Evolutionary conservation across 2,888 invertebrate genomes (phyloP).

Genomic region (Arge pagana): DNA sequence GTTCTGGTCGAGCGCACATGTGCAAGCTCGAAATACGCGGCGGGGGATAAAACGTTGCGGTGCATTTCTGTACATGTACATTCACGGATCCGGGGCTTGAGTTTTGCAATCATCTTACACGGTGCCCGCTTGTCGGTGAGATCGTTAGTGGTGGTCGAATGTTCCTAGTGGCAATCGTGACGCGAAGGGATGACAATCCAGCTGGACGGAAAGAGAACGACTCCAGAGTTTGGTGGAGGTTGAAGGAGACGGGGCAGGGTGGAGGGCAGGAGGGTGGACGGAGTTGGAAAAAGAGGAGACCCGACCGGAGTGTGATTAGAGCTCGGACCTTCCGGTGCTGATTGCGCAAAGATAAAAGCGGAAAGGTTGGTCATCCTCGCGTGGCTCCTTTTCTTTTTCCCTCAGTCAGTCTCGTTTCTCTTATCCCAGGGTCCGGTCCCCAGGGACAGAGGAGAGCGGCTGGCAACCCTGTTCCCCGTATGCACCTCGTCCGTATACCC

Average conservation of each 20-base stretch:
- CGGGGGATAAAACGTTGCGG: constrained; percentile 18
- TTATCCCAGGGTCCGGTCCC: constrained; percentile 23
- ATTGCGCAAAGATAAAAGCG: constrained; percentile 51
- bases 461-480: constrained; percentile 8
- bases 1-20: constrained; percentile 13
- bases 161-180: not conserved
- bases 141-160: not conserved
- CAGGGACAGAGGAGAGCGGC: constrained; percentile 27
- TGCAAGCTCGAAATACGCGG: not conserved
- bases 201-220: not conserved
- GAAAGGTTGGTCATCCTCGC: constrained; percentile 3
- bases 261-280: too few species aligned
- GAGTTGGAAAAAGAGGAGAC: not conserved
- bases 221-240: not conserved
- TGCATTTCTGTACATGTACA: constrained; percentile 18
- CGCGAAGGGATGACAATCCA: not conserved
- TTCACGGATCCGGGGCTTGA: too few species aligned
- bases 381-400: constrained; percentile 24
- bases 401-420: constrained; percentile 31
- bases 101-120: too few species aligned
- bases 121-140: too few species aligned
- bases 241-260: not conserved
- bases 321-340: constrained; percentile 43
- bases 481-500: constrained; percentile 7
- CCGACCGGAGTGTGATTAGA: constrained; percentile 39